Base-by-base conservation (phyloP, 37 sponge, comb jelly and placozoan genomes). In the Eunapius fragilis region DNA sequence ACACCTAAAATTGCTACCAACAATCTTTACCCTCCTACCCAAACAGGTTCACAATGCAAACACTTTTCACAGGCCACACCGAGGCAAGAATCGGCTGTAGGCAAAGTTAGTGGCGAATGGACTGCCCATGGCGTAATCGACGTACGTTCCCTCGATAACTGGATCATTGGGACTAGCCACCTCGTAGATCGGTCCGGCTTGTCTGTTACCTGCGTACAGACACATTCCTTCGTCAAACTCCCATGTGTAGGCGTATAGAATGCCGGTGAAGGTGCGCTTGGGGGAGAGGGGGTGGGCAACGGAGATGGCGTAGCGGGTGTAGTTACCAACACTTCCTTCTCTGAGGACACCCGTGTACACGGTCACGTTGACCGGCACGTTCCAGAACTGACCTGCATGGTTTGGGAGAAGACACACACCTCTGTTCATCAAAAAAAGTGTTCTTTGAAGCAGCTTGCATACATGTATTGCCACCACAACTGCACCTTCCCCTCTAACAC, bases 341-440 rank as follows among this genome's bases (percentile, higher is more conserved):
- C 58, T 10, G 19, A 58, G 13, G 3, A 58, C 37, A 5, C 45
- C 69, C 12, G 76, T 82, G 73, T 82, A 89, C 10, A 2, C 38
- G 23, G 41, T 34, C 3, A 90, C 87, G 34, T n/a, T 36, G 19
- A 93, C 79, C n/a, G 87, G 90, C n/a, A 88, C 70, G 67, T 94
- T 94, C 91, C 91, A 94, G 91, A 94, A 94, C 72, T 94, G 94
- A 85, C 91, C 94, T 94, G 79, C 14, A 78, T 31, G 35, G 49
- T 30, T 36, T 25, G 22, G 0, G 71, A 10, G 2, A 37, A 3
- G 50, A 74, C 2, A 75, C 3, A 23, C 37, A 10, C 41, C 5
- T 3, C 2, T 78, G 35, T 78, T n/a, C n/a, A n/a, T n/a, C n/a
- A 10, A 71, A 71, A 28, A 71, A 10, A 12, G 71, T 30, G 71